Conservation (phyloP, 2,797 vertebrate genomes). For the Fistularia tabacaria region DNA sequence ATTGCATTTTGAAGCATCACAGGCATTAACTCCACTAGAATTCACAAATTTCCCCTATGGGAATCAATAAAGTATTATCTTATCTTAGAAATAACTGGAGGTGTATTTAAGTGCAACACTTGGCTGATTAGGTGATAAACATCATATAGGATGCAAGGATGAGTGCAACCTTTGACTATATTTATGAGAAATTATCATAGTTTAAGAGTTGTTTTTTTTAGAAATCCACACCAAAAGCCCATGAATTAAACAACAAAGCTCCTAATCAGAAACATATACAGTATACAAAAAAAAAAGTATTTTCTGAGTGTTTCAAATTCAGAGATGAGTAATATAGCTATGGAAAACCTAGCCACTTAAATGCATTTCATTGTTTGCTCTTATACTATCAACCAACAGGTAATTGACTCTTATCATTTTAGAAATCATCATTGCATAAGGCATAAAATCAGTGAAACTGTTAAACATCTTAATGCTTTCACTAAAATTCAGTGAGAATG, state of each 20-base stretch:
- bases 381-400: constrained; percentile 58
- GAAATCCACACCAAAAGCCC: too few species aligned
- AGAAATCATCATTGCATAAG: constrained; percentile 61
- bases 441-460: constrained; percentile 57
- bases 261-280: constrained; percentile 1
- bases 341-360: constrained; percentile 48
- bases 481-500: constrained; percentile 30
- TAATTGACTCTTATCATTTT: constrained; percentile 57
- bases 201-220: too few species aligned
- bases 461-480: constrained; percentile 42
- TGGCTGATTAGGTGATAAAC: too few species aligned
- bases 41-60: too few species aligned
- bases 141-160: too few species aligned
- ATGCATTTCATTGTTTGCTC: constrained; percentile 74
- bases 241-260: constrained; percentile 9
- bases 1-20: constrained; percentile 32
- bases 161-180: too few species aligned
- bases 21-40: too few species aligned
- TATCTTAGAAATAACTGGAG: too few species aligned
- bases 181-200: too few species aligned
- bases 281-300: not conserved
- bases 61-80: too few species aligned
- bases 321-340: constrained; percentile 18
- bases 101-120: too few species aligned
- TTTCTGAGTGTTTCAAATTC: not conserved